Percentiles rank a stretch among this genome's conserved stretches.
These are phyloP conservation scores for Parazoanthus swiftii DNA, from an alignment of 92 coral and sea anemone species.

Conservation along the genomic window DNA sequence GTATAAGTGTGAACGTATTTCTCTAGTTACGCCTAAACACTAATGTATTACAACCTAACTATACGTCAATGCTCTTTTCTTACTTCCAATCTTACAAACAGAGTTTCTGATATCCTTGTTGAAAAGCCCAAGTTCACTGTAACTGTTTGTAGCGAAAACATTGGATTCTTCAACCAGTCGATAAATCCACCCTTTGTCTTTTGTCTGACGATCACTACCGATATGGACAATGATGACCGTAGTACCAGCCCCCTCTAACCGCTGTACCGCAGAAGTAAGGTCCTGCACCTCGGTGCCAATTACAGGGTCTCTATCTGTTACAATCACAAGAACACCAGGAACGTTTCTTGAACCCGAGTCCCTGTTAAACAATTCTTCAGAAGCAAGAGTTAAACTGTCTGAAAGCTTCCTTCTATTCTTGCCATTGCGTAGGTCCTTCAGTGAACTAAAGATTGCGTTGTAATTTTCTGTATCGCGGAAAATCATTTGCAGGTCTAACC, in stretches of 20 bases:
- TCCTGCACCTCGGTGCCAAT: neutral
- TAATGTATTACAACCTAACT: neutral
- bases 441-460: neutral
- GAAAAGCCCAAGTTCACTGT: constrained; percentile 9
- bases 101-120: neutral
- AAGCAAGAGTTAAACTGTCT: neutral
- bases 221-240: neutral
- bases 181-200: constrained; percentile 3
- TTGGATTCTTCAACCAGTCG: neutral
- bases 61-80: neutral
- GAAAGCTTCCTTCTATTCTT: constrained; percentile 11
- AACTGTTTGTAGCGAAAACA: neutral
- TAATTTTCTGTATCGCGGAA: constrained; percentile 8
- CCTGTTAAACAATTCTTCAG: neutral
- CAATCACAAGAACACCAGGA: neutral
- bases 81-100: constrained; percentile 12
- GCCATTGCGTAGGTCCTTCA: neutral
- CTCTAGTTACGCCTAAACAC: too few species aligned
- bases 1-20: too few species aligned
- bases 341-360: constrained; percentile 14
- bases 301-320: constrained; percentile 4
- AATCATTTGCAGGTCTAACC: neutral
- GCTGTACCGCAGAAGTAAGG: neutral
- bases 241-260: neutral
- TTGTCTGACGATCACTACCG: neutral